These are phyloP conservation scores for Lepidocyrtinus sp. DNA, from an alignment of 2,888 invertebrate genomes.

Conservation along the genomic window DNA sequence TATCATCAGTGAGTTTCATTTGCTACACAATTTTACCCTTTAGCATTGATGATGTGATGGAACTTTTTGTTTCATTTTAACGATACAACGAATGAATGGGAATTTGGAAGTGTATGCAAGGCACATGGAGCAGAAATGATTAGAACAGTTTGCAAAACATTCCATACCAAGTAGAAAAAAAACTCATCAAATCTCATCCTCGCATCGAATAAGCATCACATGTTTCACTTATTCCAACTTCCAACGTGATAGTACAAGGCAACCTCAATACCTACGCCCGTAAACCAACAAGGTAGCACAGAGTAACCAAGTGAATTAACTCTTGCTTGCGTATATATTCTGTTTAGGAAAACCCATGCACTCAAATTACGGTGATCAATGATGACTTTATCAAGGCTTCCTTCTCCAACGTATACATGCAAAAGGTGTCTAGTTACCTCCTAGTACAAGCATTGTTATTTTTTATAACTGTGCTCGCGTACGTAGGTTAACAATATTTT, in stretches of 20 bases:
- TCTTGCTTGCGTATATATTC: slow-evolving; percentile 26
- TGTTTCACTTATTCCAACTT: too few species aligned
- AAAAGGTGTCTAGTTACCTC: too few species aligned
- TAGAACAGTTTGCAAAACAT: slow-evolving; percentile 6
- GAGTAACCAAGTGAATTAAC: not conserved
- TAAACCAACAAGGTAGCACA: not conserved
- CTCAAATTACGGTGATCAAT: slow-evolving; percentile 27
- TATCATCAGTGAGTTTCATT: too few species aligned
- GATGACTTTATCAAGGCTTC: slow-evolving; percentile 45
- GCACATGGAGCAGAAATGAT: slow-evolving; percentile 1
- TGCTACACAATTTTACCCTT: too few species aligned
- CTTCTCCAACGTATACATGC: not conserved
- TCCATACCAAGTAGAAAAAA: not conserved
- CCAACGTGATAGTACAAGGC: slow-evolving; percentile 5
- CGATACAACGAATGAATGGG: not conserved
- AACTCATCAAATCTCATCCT: not conserved
- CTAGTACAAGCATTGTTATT: too few species aligned
- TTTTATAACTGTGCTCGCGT: slow-evolving; percentile 3
- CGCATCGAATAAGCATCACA: not conserved
- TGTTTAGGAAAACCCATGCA: slow-evolving; percentile 36
- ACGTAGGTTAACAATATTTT: not conserved
- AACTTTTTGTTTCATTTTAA: not conserved
- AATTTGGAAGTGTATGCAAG: slow-evolving; percentile 1
- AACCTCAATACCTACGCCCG: not conserved
- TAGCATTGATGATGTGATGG: too few species aligned